A percentile compares a stretch with the other conserved stretches of the same genome.
phyloP scores from a whole-genome alignment of 2,888 invertebrate genomes.

The Galerucella calmariensis region DNA sequence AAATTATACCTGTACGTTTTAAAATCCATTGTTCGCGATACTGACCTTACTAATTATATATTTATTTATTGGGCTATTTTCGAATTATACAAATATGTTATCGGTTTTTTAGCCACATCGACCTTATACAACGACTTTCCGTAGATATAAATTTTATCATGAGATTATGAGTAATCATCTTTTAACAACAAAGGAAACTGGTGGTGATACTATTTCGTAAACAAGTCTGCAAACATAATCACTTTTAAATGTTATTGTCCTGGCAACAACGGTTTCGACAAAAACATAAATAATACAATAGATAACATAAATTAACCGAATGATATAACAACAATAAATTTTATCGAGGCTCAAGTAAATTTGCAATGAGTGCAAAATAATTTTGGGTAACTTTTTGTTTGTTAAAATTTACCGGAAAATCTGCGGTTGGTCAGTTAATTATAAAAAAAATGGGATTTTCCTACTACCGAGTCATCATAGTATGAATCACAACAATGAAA shows the following conservation, averaged over 20 bases:
- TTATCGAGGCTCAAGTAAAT: not conserved
- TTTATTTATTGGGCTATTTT: not conserved
- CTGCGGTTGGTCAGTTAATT: not conserved
- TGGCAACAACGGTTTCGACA: constrained; percentile 1
- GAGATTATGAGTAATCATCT: constrained; percentile 31
- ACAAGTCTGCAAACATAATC: constrained; percentile 25
- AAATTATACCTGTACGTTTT: not conserved
- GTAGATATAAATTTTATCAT: constrained; percentile 16
- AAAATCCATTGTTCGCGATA: not conserved
- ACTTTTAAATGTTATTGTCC: constrained; percentile 20
- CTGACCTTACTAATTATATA: not conserved
- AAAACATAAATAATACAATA: constrained; percentile 1
- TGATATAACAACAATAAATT: too few species aligned
- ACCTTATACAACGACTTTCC: not conserved
- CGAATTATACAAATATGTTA: not conserved
- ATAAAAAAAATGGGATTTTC: constrained; percentile 39
- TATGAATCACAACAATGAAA: constrained; percentile 46
- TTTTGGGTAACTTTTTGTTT: not conserved
- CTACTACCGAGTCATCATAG: constrained; percentile 36
- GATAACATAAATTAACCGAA: not conserved
- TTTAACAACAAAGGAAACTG: constrained; percentile 32
- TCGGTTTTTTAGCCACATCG: not conserved
- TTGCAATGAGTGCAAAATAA: not conserved
- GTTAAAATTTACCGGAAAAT: not conserved
- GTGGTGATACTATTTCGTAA: constrained; percentile 23